These are phyloP conservation scores for Enteromius argenteus DNA, from an alignment of 2,797 vertebrate genomes.

Conservation along the genomic window DNA sequence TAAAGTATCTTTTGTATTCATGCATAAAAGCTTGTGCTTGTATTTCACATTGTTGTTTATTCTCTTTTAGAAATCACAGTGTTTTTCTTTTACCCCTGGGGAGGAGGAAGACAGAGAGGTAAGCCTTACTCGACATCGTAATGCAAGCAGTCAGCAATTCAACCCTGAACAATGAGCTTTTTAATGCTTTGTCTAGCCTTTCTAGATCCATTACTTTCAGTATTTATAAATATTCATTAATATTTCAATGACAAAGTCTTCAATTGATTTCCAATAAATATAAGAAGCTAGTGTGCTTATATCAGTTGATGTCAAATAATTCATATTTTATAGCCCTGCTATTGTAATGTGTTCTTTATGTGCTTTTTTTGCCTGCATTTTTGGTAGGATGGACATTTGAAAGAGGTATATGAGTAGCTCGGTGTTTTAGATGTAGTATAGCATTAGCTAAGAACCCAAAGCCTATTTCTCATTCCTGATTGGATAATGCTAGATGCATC, in stretches of 20 bases:
- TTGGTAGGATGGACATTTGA: slow-evolving; percentile 59
- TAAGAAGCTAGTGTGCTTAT: slow-evolving; percentile 12
- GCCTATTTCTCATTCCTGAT: slow-evolving; percentile 49
- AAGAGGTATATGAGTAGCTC: slow-evolving; percentile 62
- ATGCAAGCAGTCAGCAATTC: not conserved
- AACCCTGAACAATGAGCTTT: not conserved
- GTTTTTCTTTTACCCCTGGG: slow-evolving; percentile 83
- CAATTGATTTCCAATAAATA: slow-evolving; percentile 10
- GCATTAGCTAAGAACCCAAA: slow-evolving; percentile 45
- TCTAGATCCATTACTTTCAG: not conserved
- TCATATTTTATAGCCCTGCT: not conserved
- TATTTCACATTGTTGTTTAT: slow-evolving; percentile 9
- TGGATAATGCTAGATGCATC: not conserved
- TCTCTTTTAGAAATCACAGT: slow-evolving; percentile 81
- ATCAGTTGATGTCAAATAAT: not conserved
- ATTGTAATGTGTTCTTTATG: not conserved
- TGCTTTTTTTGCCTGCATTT: slow-evolving; percentile 50
- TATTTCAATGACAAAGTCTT: not conserved
- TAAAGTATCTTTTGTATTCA: not conserved
- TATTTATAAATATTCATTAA: not conserved
- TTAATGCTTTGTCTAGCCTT: not conserved
- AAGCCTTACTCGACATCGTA: slow-evolving; percentile 53
- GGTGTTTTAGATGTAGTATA: slow-evolving; percentile 27
- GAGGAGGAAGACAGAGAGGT: slow-evolving; percentile 83
- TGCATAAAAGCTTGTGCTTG: not conserved